A percentile compares a stretch with the other conserved stretches of the same genome.
phyloP scores from a whole-genome alignment of 2,113 vertebrate species.

The Stictonetta naevosa region DNA sequence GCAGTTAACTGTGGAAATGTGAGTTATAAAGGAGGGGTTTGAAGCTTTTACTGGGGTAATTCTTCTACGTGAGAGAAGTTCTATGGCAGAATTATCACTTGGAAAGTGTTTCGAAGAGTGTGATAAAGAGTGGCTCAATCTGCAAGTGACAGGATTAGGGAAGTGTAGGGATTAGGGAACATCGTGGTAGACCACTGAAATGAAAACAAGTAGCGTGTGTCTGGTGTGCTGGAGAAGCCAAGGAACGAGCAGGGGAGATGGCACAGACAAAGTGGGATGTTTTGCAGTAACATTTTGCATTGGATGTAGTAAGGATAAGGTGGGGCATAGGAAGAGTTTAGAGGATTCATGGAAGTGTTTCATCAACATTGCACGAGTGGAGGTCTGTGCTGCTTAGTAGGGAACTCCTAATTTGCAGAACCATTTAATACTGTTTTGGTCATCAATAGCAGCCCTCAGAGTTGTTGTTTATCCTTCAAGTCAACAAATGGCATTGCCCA shows the following conservation, averaged over 20 bases:
- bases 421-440: not conserved
- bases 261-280: not conserved
- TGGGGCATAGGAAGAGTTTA: not conserved
- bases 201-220: not conserved
- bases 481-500: not conserved
- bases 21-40: not conserved
- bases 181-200: not conserved
- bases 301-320: not conserved
- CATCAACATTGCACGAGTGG: rapidly evolving
- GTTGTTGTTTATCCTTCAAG: not conserved
- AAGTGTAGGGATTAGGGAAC: not conserved
- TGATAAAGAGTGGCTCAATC: not conserved
- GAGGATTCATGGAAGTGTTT: not conserved
- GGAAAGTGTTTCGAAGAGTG: not conserved
- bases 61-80: not conserved
- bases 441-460: not conserved
- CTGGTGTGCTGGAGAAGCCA: not conserved
- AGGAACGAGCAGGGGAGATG: not conserved
- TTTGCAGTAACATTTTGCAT: not conserved
- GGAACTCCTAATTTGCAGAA: not conserved
- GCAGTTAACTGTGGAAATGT: not conserved
- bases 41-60: not conserved
- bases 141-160: not conserved
- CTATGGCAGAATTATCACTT: not conserved
- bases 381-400: not conserved